Base-by-base conservation (phyloP, 2,888 invertebrate genomes). In the Myopa testacea region DNA sequence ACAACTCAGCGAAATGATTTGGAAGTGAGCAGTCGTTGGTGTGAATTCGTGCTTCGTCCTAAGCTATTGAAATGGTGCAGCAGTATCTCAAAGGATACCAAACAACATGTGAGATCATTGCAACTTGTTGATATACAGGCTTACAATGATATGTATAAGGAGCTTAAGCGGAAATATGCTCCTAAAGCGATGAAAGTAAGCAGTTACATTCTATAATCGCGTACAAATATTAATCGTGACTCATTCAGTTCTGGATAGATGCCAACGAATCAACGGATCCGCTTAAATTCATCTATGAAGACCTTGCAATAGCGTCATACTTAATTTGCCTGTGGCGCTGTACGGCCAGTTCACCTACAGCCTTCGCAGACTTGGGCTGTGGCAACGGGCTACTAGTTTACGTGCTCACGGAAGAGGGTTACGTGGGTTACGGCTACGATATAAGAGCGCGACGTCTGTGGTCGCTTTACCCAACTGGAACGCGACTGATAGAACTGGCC, bases 301-400 rank as follows among this genome's bases (percentile, higher is more conserved):
- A 99, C 89, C 92, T 99, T 81, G 97, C 97, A 4, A 98, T 99
- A 84, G 96, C 97, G 7, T 91, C 95, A 14, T 98, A 98, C 88
- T 90, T 98, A 65, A 90, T 97, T 74, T 89, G 95, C 2, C 85
- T 98, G 0, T 98, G 97, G 97, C 91, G 93, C 82, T 87, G 90
- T 69, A 92, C 92, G 81, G 88, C 91, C 77, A 83, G 85, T 7
- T 68, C 79, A 50, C 87, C 86, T 4, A 93, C 92, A 84, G 91
- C 91, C 4, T 99, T 98, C 91, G 93, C 98, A 0, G 99, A 99
- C 89, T 91, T 98, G 75, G 99, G 99, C 0, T 99, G 99, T 91
- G 99, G 99, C 0, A 99, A 99, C 91, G 99, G 99, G 16, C 91
- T 98, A 40, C 90, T 99, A 10, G 97, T 97, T 3, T 93, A 96